Evolutionary conservation across 1,140 invertebrate genomes (phyloP).

Genomic region (Ganaspis sp.): DNA sequence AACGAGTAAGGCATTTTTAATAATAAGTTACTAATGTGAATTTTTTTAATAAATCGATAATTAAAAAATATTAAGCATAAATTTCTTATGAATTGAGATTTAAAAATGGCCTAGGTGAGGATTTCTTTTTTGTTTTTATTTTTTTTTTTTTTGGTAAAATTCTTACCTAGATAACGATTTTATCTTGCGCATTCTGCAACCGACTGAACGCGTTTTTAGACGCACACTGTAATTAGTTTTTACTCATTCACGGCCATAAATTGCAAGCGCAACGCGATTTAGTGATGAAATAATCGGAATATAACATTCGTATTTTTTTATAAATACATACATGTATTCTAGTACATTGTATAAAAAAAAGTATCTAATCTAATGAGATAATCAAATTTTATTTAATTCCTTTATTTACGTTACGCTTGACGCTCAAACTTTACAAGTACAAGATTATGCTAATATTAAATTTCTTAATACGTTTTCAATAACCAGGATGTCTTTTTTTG

Average conservation of each 20-base stretch:
- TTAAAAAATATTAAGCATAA: constrained; percentile 40
- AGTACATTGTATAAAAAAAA: constrained; percentile 35
- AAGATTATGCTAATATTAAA: constrained; percentile 46
- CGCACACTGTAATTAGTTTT: constrained; percentile 29
- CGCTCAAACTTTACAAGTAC: constrained; percentile 30
- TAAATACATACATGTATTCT: constrained; percentile 25
- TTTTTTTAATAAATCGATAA: constrained; percentile 74
- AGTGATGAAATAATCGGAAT: constrained; percentile 28
- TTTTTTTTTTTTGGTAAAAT: not conserved
- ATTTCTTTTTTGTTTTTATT: too few species aligned
- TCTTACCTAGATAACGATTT: not conserved
- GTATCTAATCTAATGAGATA: constrained; percentile 30
- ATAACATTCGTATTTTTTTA: constrained; percentile 32
- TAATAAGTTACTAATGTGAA: constrained; percentile 72
- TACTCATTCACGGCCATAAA: constrained; percentile 22
- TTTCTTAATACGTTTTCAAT: constrained; percentile 44
- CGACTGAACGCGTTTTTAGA: constrained; percentile 13
- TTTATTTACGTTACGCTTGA: constrained; percentile 22
- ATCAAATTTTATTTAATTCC: constrained; percentile 36
- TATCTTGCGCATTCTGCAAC: constrained; percentile 12
- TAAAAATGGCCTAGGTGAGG: constrained; percentile 15
- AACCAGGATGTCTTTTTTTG: constrained; percentile 24
- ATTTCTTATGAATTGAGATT: constrained; percentile 21
- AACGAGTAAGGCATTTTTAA: constrained; percentile 73
- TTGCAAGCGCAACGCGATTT: constrained; percentile 26